Evolutionary conservation across 2,797 vertebrate species (phyloP).

Genomic region (Luscinia luscinia): DNA sequence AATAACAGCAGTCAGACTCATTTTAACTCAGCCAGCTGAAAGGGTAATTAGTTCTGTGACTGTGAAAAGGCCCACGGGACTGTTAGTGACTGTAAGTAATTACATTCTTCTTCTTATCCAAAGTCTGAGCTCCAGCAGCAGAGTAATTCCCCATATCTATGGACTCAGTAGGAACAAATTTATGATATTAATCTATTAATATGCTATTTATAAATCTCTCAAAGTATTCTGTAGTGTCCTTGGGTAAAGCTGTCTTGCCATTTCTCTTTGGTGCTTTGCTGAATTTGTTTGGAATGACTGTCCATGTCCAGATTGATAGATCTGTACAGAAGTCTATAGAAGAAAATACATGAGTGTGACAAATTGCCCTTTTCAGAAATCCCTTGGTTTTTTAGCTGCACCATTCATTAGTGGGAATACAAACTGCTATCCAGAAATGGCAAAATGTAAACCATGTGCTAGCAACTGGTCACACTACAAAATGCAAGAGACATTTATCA

Average conservation of each 20-base stretch:
- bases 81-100: constrained; percentile 57
- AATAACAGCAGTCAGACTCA: neutral
- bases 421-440: neutral
- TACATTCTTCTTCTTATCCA: constrained; percentile 54
- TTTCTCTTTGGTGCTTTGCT: neutral
- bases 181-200: neutral
- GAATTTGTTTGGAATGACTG: neutral
- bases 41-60: constrained; percentile 65
- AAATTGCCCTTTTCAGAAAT: neutral
- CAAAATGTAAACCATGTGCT: neutral
- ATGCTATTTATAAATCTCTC: neutral
- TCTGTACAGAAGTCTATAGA: neutral
- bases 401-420: neutral
- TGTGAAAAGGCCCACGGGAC: constrained; percentile 31
- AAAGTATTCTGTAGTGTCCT: neutral
- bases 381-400: neutral
- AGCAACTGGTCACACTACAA: neutral
- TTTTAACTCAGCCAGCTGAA: constrained; percentile 33
- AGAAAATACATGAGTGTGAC: neutral
- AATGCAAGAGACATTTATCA: neutral
- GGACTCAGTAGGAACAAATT: neutral
- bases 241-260: neutral
- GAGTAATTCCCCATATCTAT: constrained; percentile 23
- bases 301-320: neutral
- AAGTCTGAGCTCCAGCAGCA: constrained; percentile 28